Conservation (phyloP, 2,113 vertebrate species). For the Platysteira castanea region DNA sequence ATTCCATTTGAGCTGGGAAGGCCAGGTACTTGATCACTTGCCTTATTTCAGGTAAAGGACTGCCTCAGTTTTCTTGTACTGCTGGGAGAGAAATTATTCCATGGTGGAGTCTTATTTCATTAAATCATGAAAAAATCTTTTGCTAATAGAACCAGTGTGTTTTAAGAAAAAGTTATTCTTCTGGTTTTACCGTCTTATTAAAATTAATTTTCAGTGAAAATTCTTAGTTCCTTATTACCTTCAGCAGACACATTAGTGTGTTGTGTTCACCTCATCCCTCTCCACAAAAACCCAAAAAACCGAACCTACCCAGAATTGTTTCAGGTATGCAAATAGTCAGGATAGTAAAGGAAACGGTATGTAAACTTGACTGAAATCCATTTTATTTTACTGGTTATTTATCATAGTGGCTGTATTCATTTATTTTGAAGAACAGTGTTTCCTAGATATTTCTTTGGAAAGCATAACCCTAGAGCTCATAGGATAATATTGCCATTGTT, state of each 20-base stretch:
- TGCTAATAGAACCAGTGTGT: background rate
- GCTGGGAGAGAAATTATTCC: background rate
- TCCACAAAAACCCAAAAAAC: background rate
- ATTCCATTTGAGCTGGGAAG: background rate
- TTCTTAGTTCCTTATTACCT: background rate
- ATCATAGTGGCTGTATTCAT: background rate
- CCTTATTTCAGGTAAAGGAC: background rate
- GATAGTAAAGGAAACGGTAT: background rate
- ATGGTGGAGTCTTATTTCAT: background rate
- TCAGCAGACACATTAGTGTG: background rate
- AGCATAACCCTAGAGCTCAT: background rate
- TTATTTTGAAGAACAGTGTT: background rate
- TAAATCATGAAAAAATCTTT: background rate
- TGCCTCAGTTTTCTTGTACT: background rate
- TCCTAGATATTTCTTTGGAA: background rate
- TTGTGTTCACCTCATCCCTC: background rate
- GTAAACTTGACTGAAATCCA: background rate
- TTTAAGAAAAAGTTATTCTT: background rate
- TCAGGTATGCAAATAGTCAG: background rate
- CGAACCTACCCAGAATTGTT: background rate
- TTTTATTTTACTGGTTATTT: background rate
- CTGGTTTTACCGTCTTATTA: background rate
- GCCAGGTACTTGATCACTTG: background rate
- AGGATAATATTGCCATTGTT: background rate
- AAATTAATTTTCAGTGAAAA: background rate